Conservation (phyloP, 1,140 invertebrate species). For the Paramacrobiotus metropolitanus region DNA sequence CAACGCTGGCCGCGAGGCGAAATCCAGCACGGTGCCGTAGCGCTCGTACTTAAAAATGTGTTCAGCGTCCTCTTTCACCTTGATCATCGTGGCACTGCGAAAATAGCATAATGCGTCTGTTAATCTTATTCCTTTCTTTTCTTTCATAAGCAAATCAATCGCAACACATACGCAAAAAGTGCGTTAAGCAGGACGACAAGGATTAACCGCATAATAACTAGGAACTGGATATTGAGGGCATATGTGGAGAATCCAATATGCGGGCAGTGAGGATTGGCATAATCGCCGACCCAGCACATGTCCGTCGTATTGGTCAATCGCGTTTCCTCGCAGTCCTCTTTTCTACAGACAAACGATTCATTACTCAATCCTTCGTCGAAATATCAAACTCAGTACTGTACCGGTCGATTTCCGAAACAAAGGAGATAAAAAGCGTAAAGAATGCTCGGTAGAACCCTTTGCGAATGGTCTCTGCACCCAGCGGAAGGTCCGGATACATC, state of each 20-base stretch:
- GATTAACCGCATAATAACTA: conserved; percentile 24
- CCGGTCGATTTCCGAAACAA: conserved; percentile 21
- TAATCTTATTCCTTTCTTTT: too few relatives aligned
- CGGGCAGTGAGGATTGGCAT: conserved; percentile 16
- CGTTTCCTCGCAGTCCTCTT: background rate
- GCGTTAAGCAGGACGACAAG: conserved; percentile 25
- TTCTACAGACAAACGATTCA: background rate
- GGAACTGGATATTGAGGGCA: conserved; percentile 23
- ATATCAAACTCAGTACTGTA: background rate
- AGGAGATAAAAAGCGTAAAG: conserved; percentile 24
- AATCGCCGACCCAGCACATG: background rate
- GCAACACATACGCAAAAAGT: conserved; percentile 22
- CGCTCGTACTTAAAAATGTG: conserved; percentile 26
- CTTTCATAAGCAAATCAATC: background rate
- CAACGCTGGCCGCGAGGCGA: conserved; percentile 20
- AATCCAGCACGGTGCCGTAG: conserved; percentile 26
- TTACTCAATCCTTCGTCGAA: background rate
- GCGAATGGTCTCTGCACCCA: conserved; percentile 18
- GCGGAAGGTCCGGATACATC: conserved; percentile 23
- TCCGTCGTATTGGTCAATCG: background rate
- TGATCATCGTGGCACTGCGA: conserved; percentile 20
- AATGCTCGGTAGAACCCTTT: conserved; percentile 21
- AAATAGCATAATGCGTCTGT: background rate
- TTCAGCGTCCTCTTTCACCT: conserved; percentile 20
- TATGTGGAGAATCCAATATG: conserved; percentile 21